Evolutionary conservation across 2,888 invertebrate species (phyloP).

Genomic region (Glyphotaelius pellucidus): DNA sequence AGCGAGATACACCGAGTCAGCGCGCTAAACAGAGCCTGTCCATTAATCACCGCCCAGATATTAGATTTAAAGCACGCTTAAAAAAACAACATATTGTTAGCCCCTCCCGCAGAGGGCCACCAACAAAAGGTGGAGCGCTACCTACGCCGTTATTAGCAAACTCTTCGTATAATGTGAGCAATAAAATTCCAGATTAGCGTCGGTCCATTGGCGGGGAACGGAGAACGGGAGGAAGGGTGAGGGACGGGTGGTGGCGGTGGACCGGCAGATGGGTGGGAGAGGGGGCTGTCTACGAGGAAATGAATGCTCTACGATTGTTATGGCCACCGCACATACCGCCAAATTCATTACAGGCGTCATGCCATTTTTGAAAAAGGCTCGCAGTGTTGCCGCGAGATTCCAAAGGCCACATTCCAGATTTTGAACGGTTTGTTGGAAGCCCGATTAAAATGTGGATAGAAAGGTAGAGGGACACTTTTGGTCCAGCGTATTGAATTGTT

Average conservation of each 20-base stretch:
- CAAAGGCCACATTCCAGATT: constrained; percentile 10
- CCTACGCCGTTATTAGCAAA: constrained; percentile 58
- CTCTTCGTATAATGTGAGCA: constrained; percentile 61
- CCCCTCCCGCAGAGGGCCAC: neutral
- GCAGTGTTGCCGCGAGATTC: neutral
- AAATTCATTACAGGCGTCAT: constrained; percentile 51
- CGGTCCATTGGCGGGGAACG: constrained; percentile 48
- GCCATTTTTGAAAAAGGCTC: constrained; percentile 33
- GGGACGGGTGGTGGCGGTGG: constrained; percentile 38
- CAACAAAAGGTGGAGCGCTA: constrained; percentile 16
- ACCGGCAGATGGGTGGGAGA: neutral
- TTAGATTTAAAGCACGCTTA: constrained; percentile 10
- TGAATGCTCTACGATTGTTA: constrained; percentile 64
- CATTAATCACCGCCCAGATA: constrained; percentile 9
- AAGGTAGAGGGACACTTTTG: neutral
- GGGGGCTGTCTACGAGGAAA: constrained; percentile 55
- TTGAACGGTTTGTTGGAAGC: neutral
- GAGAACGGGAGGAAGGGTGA: constrained; percentile 52
- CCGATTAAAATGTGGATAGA: neutral
- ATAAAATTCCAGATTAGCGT: constrained; percentile 66
- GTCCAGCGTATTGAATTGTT: neutral
- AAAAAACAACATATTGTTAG: constrained; percentile 16
- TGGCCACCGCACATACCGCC: constrained; percentile 49
- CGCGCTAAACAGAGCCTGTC: neutral
- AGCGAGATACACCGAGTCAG: neutral